Evolutionary conservation across 2,113 vertebrate genomes (phyloP).

Genomic region (Amphilophus citrinellus): DNA sequence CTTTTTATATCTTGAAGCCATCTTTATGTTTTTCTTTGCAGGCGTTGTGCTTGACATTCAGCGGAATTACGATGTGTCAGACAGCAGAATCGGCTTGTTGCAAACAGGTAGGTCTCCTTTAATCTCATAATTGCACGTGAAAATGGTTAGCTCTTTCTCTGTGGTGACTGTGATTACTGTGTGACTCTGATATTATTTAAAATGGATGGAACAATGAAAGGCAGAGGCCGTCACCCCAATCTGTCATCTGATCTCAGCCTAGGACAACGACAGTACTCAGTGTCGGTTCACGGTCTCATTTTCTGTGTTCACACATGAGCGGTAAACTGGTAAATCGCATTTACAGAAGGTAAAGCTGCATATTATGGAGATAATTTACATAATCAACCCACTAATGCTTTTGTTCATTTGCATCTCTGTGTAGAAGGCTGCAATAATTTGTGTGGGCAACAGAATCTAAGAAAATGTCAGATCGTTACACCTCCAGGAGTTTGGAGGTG

Average conservation of each 20-base stretch:
- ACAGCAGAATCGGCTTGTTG: constrained; percentile 90
- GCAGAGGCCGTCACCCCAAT: background rate
- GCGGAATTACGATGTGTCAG: constrained; percentile 86
- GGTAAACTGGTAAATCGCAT: background rate
- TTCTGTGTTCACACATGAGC: background rate
- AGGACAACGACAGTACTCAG: background rate
- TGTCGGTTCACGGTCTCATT: background rate
- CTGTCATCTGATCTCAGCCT: background rate
- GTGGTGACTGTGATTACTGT: constrained; percentile 26
- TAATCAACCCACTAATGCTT: background rate
- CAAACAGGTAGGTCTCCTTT: constrained; percentile 89
- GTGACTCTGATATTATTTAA: constrained; percentile 10
- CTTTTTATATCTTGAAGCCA: background rate
- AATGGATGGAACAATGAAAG: constrained; percentile 30
- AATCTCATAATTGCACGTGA: constrained; percentile 60
- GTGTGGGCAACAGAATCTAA: background rate
- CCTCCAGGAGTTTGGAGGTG: background rate
- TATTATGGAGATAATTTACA: background rate
- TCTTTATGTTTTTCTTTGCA: constrained; percentile 56
- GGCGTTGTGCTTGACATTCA: constrained; percentile 93
- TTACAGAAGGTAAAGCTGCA: background rate
- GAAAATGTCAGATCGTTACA: background rate
- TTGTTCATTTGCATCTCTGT: background rate
- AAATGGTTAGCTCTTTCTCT: background rate
- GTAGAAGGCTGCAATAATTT: background rate